These are phyloP conservation scores for Cosmia pyralina DNA, from an alignment of 2,888 invertebrate genomes.

Conservation along the genomic window DNA sequence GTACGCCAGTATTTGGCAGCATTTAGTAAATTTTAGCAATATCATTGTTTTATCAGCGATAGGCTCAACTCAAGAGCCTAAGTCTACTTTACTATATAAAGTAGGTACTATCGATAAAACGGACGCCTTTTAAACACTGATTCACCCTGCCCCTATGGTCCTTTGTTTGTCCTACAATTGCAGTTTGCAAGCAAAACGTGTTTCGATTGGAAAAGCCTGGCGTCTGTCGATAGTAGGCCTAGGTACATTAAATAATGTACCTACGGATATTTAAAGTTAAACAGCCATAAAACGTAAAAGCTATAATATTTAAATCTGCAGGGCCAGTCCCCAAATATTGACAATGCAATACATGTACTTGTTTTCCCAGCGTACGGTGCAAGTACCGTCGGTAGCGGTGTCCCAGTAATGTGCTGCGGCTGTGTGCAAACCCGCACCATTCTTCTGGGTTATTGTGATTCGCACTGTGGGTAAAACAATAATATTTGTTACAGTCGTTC, in stretches of 20 bases:
- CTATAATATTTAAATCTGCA: slow-evolving; percentile 76
- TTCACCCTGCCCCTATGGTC: no score
- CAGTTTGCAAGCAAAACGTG: no score
- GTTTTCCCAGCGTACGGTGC: slow-evolving; percentile 96
- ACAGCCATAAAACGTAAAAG: slow-evolving; percentile 2
- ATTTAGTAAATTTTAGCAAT: no score
- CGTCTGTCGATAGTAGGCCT: no score
- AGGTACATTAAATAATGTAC: not conserved
- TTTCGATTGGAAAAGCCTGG: no score
- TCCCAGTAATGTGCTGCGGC: slow-evolving; percentile 96
- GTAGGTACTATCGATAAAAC: no score
- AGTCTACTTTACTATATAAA: no score
- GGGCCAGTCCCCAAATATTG: slow-evolving; percentile 94
- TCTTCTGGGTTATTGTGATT: slow-evolving; percentile 96
- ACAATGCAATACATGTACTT: slow-evolving; percentile 96
- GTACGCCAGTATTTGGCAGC: no score
- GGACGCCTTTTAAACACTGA: no score
- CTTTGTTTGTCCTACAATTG: no score
- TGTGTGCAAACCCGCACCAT: slow-evolving; percentile 95
- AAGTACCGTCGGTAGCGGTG: slow-evolving; percentile 94
- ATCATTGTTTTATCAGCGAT: no score
- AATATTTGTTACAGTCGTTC: not conserved
- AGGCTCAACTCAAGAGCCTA: no score
- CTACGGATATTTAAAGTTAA: not conserved
- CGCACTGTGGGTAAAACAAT: slow-evolving; percentile 89